phyloP scores from a whole-genome alignment of 2,113 vertebrate species.

The Perognathus longimembris region DNA sequence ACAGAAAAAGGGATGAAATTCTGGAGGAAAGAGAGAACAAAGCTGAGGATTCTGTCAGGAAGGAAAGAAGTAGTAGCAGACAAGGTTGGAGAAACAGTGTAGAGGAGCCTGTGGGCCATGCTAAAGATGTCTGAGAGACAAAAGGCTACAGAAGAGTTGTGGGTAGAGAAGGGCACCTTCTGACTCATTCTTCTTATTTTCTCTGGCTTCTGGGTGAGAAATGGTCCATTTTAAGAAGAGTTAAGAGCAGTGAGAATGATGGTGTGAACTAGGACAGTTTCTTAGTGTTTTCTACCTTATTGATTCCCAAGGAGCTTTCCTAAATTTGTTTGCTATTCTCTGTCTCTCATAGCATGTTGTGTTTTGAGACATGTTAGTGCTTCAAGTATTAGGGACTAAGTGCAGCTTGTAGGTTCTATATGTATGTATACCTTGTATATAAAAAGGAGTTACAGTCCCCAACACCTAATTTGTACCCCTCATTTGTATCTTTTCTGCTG shows the following conservation, averaged over 20 bases:
- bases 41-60: background rate
- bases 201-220: background rate
- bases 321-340: background rate
- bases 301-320: background rate
- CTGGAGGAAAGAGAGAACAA: background rate
- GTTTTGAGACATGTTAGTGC: background rate
- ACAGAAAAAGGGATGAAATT: background rate
- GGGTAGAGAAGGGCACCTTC: background rate
- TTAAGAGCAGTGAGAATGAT: background rate
- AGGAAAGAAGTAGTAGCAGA: background rate
- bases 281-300: background rate
- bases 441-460: background rate
- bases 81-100: background rate
- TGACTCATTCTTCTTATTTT: background rate
- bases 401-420: background rate
- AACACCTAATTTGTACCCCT: background rate
- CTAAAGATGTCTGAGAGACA: background rate
- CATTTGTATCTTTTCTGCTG: background rate
- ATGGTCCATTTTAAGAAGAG: background rate
- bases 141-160: background rate
- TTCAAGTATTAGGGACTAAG: background rate
- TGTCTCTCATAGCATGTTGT: too few species aligned
- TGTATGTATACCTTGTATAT: background rate
- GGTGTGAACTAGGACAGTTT: background rate
- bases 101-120: rapidly evolving